Evolutionary conservation across 1,140 invertebrate species (phyloP), one percentile per base, ranked within the genome.

Genomic region (Mizuhopecten yessoensis): DNA sequence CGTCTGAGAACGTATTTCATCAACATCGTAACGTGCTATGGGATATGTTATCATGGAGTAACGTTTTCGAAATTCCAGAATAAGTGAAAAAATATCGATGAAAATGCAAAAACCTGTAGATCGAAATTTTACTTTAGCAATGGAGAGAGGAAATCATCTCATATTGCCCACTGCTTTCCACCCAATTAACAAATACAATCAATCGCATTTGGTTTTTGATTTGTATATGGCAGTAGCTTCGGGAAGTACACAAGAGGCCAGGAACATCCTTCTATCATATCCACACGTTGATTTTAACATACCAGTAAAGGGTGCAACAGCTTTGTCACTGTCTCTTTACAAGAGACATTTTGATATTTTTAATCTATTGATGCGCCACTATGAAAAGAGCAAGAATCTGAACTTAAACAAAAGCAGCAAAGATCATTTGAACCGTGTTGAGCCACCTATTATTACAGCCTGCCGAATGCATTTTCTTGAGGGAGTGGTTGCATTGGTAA

Each of bases 381-480:
- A 94, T 90, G 95, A 95, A 90, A 94, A 94, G 34, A 93, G 90
- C 13, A 93, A 93, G 33, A 94, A 95, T 49, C 91, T 96, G 33
- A 94, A 95, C 89, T 87, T 96, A 29, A 95, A 96, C 91, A 95
- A 95, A 90, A 94, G 94, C 86, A 96, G 95, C 92, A 95, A 95
- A 89, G 95, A 96, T 90, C 92, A 94, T 87, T 92, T 95, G 11
- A 95, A 94, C 34, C 90, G 95, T 42, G 91, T 95, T 87, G 95
- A 96, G 86, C 95, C 95, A n/a, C 95, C 95, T 7, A 90, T 96
- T 20, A 95, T 96, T n/a, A 96, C 95, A 87, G 95, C 95, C 11
- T 95, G 95, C 88, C 93, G 95, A 86, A 93, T 96, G 92, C 95
- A 95, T 90, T 95, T 95, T 91, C 90, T 94, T 88, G 95, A 96